These are phyloP conservation scores for Drosophila tanythrix DNA, from an alignment of 2,888 invertebrate species.

Conservation along the genomic window DNA sequence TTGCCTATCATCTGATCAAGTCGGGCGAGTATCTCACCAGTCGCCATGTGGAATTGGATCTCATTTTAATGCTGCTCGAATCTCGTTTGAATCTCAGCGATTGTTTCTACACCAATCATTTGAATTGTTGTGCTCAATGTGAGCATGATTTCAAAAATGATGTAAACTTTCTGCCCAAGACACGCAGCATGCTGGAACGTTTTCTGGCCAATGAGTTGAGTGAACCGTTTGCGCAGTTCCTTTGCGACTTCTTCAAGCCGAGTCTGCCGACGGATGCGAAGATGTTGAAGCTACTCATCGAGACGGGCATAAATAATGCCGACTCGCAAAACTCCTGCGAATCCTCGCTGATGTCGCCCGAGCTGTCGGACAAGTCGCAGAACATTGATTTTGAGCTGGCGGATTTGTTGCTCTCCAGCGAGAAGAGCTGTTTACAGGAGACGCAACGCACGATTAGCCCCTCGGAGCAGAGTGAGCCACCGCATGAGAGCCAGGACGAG, in stretches of 20 bases:
- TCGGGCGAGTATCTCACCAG: conserved; percentile 87
- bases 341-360: conserved; percentile 85
- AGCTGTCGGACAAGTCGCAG: conserved; percentile 84
- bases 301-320: conserved; percentile 89
- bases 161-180: conserved; percentile 83
- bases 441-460: conserved; percentile 83
- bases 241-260: conserved; percentile 86
- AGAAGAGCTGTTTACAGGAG: conserved; percentile 84
- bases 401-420: conserved; percentile 84
- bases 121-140: conserved; percentile 84
- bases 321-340: conserved; percentile 84
- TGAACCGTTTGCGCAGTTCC: conserved; percentile 84
- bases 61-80: conserved; percentile 84
- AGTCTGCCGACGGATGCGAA: conserved; percentile 89
- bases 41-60: conserved; percentile 83
- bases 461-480: conserved; percentile 84
- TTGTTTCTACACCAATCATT: conserved; percentile 86
- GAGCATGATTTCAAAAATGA: conserved; percentile 84
- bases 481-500: conserved; percentile 84
- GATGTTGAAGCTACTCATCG: conserved; percentile 89
- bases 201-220: conserved; percentile 84
- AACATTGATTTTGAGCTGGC: conserved; percentile 85
- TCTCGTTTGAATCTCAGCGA: conserved; percentile 84
- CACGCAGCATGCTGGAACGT: conserved; percentile 83
- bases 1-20: conserved; percentile 89